phyloP scores from a whole-genome alignment of 2,797 vertebrate genomes.

The Distichodus sexfasciatus region DNA sequence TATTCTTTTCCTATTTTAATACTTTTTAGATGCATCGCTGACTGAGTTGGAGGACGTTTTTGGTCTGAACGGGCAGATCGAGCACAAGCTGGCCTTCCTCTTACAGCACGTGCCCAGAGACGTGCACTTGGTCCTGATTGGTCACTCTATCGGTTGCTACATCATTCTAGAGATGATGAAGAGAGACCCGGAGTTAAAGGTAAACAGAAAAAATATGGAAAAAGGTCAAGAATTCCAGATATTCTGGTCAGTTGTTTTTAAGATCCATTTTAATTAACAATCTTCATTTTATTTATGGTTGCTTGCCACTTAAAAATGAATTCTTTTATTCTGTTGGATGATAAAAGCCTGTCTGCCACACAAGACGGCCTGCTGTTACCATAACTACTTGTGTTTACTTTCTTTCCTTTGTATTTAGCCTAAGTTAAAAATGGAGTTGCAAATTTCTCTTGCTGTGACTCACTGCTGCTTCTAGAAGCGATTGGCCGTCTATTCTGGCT shows the following conservation, averaged over 20 bases:
- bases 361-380: neutral
- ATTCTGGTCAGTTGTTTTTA: neutral
- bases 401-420: neutral
- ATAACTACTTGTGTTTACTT: neutral
- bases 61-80: constrained; percentile 86
- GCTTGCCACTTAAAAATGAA: neutral
- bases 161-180: constrained; percentile 90
- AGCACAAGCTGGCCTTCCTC: constrained; percentile 91
- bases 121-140: constrained; percentile 82
- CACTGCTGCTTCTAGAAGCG: constrained; percentile 6
- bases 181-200: constrained; percentile 80
- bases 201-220: constrained; percentile 47
- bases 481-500: constrained; percentile 30
- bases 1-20: constrained; percentile 21
- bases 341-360: neutral
- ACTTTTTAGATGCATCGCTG: constrained; percentile 69
- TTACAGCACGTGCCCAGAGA: constrained; percentile 81
- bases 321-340: neutral
- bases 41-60: constrained; percentile 78
- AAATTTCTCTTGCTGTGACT: neutral
- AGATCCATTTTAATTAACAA: neutral
- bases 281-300: constrained; percentile 4
- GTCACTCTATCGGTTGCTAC: constrained; percentile 93
- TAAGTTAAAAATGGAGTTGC: constrained; percentile 2
- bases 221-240: neutral